Conservation (phyloP, 2,797 vertebrate genomes). For the Trachops cirrhosus region DNA sequence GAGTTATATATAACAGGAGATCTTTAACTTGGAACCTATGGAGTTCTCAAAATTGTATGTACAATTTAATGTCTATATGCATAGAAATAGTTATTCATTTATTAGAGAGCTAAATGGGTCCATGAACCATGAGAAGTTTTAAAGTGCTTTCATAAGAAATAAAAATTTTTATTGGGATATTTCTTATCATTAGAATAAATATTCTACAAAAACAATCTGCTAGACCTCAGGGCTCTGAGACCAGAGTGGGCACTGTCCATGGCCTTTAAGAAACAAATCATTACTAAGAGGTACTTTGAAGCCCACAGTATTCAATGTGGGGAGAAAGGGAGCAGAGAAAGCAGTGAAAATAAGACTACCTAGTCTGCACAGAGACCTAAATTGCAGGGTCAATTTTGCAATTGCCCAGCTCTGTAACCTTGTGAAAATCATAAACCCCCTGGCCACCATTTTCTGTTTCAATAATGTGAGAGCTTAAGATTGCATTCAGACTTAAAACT, state of each 20-base stretch:
- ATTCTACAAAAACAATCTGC: neutral
- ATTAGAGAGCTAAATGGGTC: neutral
- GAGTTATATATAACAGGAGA: neutral
- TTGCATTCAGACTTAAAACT: neutral
- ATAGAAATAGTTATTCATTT: neutral
- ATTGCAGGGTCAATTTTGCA: neutral
- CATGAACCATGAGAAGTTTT: neutral
- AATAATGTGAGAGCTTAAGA: neutral
- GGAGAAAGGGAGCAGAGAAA: neutral
- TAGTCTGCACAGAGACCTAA: neutral
- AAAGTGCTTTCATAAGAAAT: constrained; percentile 1
- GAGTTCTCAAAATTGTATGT: neutral
- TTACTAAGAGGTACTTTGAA: neutral
- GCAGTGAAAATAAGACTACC: neutral
- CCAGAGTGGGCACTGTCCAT: neutral
- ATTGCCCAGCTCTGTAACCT: neutral
- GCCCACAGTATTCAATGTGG: neutral
- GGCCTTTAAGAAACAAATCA: neutral
- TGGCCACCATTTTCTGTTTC: neutral
- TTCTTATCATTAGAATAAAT: neutral
- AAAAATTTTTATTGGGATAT: neutral
- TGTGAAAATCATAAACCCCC: neutral
- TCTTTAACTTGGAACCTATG: neutral
- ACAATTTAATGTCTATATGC: neutral
- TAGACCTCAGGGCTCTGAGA: neutral